phyloP scores from a whole-genome alignment of 2,888 invertebrate species.

The Dysmachus trigonus region DNA sequence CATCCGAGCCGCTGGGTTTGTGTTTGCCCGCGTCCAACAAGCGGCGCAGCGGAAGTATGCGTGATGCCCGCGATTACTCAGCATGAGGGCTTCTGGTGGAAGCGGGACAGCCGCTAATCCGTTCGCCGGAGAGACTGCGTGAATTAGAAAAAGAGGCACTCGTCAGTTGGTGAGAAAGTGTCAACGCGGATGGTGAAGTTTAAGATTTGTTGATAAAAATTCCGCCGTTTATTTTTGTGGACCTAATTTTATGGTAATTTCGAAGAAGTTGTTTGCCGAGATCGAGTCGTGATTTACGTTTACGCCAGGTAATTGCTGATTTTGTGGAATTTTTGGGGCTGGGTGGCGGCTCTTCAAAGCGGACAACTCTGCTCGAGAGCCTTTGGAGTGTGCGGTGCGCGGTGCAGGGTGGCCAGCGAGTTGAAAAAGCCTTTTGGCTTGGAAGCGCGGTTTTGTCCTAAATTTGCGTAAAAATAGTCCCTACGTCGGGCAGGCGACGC shows the following conservation, averaged over 20 bases:
- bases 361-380: neutral
- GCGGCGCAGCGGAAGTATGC: neutral
- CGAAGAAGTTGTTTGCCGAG: conserved; percentile 9
- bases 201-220: conserved; percentile 25
- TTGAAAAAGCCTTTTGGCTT: neutral
- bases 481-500: neutral
- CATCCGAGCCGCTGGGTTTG: neutral
- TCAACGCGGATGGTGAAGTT: neutral
- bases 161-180: conserved; percentile 26
- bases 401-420: too few species aligned
- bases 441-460: neutral
- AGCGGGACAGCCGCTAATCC: neutral
- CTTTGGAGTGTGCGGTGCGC: neutral
- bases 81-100: neutral
- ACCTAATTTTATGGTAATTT: conserved; percentile 14
- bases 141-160: conserved; percentile 2
- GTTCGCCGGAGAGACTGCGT: neutral
- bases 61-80: neutral
- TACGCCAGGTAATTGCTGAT: neutral
- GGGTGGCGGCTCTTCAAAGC: neutral
- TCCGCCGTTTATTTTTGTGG: neutral
- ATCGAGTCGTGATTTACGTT: neutral
- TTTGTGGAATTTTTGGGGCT: neutral
- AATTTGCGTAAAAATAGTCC: conserved; percentile 25
- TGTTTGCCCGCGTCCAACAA: neutral